Evolutionary conservation across 2,888 invertebrate species (phyloP).

Genomic region (Apamea epomidion): DNA sequence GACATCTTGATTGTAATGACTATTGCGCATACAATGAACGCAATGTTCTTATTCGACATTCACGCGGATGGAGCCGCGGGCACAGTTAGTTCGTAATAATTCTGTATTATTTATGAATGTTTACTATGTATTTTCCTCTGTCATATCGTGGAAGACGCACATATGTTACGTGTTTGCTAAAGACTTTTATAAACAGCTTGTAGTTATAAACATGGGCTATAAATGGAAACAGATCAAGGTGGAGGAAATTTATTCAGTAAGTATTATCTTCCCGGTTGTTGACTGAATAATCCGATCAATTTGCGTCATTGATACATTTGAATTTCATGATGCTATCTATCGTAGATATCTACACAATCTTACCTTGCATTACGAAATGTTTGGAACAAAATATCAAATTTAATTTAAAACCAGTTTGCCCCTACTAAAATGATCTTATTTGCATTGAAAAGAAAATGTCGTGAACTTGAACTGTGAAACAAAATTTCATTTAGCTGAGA

Average conservation of each 20-base stretch:
- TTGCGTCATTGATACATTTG: conserved; percentile 80
- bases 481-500: conserved; percentile 70
- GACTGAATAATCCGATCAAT: conserved; percentile 79
- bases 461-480: conserved; percentile 77
- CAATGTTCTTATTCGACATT: background rate
- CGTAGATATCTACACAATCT: conserved; percentile 20
- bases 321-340: conserved; percentile 72
- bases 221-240: conserved; percentile 83
- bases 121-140: conserved; percentile 56
- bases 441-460: conserved; percentile 59
- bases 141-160: conserved; percentile 62
- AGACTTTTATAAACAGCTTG: conserved; percentile 50
- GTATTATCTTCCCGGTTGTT: conserved; percentile 75
- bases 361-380: conserved; percentile 32
- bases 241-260: conserved; percentile 76
- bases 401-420: conserved; percentile 29
- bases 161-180: conserved; percentile 46
- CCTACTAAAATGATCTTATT: conserved; percentile 26
- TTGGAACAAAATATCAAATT: conserved; percentile 14
- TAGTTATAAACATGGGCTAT: conserved; percentile 68
- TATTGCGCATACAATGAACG: background rate
- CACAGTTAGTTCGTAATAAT: conserved; percentile 12
- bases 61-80: background rate
- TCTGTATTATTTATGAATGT: conserved; percentile 45
- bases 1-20: background rate